These are phyloP conservation scores for Leptonema lineaticorne DNA, from an alignment of 1,140 invertebrate genomes.

Conservation along the genomic window DNA sequence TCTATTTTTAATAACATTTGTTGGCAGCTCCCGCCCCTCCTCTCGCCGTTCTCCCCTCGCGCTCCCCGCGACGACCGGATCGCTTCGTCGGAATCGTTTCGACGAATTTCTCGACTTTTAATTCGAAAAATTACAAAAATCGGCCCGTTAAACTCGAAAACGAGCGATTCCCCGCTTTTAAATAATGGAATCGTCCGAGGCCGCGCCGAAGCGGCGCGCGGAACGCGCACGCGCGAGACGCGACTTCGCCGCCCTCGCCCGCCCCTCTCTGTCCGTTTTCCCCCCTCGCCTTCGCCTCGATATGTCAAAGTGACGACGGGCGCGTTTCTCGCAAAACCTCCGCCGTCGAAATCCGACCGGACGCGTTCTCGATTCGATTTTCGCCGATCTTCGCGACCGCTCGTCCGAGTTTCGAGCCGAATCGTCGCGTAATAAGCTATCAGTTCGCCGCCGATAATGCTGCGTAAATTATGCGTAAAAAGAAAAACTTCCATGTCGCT, in stretches of 20 bases:
- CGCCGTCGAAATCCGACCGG: no score
- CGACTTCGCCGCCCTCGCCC: not conserved
- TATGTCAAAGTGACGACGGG: no score
- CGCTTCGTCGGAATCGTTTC: not conserved
- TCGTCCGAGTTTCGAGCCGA: no score
- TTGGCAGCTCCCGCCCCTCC: conserved; percentile 33
- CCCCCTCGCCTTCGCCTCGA: not conserved
- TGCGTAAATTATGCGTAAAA: no score
- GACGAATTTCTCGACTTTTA: not conserved
- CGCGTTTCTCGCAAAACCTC: no score
- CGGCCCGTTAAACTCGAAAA: not conserved
- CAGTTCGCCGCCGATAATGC: no score
- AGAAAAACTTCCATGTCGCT: no score
- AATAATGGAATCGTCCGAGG: conserved; percentile 40
- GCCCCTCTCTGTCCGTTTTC: not conserved
- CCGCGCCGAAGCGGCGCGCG: conserved; percentile 19
- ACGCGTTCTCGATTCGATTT: no score
- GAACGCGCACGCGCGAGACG: not conserved
- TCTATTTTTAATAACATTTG: conserved; percentile 43
- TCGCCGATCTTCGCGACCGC: no score
- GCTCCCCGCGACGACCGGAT: not conserved
- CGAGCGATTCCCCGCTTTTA: conserved; percentile 19
- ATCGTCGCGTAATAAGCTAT: no score
- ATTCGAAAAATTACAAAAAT: not conserved
- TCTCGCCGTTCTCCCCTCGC: conserved; percentile 35